Percentiles rank a stretch among this genome's conserved stretches.
These are phyloP conservation scores for Cyclina sinensis DNA, from an alignment of 1,140 invertebrate species.

Conservation along the genomic window DNA sequence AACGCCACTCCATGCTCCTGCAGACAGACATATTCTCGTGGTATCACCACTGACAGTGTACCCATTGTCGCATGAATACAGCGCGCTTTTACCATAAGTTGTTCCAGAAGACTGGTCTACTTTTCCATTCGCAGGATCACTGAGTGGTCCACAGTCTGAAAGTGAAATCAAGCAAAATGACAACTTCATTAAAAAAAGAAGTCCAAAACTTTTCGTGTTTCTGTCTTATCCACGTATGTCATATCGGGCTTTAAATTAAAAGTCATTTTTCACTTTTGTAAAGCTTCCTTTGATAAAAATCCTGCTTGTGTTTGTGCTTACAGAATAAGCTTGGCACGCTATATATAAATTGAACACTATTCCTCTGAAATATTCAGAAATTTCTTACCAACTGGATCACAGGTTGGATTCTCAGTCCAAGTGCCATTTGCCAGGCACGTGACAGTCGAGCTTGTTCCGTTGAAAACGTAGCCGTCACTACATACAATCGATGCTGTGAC, in stretches of 20 bases:
- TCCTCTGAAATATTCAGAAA: no score
- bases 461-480: background rate
- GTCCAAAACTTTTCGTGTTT: no score
- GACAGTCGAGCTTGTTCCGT: background rate
- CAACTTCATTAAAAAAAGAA: no score
- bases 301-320: no score
- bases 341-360: no score
- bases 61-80: background rate
- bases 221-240: no score
- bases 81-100: background rate
- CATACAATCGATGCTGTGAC: background rate
- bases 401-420: background rate
- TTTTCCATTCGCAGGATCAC: background rate
- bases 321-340: no score
- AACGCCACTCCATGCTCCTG: background rate
- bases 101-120: conserved; percentile 1
- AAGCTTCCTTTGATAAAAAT: no score
- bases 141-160: conserved; percentile 7
- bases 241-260: no score
- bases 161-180: no score
- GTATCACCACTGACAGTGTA: background rate
- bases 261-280: no score
- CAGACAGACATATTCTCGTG: conserved; percentile 8
- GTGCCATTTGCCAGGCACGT: background rate
- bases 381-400: background rate